Percentiles rank a stretch among this genome's conserved stretches.
Evolutionary conservation across 2,113 vertebrate species (phyloP).

Genomic region (Nycticryphes semicollaris): DNA sequence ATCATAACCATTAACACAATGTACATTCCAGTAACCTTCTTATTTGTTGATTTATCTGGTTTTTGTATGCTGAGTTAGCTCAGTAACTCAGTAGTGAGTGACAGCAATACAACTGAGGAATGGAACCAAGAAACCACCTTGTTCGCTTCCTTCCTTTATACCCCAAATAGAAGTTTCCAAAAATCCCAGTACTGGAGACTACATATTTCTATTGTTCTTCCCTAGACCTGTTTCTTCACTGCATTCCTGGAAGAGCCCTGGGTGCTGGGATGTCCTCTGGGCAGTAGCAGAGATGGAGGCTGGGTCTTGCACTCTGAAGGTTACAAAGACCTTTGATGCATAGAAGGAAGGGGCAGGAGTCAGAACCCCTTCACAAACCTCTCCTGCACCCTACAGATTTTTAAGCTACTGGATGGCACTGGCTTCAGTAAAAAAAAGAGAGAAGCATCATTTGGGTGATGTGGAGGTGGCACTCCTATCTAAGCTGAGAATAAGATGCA

Average conservation of each 20-base stretch:
- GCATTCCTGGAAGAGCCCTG: neutral
- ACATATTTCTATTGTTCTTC: no score
- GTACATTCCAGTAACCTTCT: no score
- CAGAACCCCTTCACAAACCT: neutral
- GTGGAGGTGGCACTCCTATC: neutral
- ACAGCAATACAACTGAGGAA: neutral
- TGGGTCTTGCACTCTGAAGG: neutral
- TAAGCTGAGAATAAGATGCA: neutral
- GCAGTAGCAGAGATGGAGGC: no score
- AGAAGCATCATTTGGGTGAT: neutral
- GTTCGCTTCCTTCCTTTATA: neutral
- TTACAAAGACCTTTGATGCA: neutral
- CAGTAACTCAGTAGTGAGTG: neutral
- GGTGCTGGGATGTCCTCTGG: neutral
- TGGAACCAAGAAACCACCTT: neutral
- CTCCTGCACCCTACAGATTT: neutral
- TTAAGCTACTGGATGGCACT: neutral
- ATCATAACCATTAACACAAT: neutral
- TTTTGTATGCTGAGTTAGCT: neutral
- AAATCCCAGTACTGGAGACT: neutral
- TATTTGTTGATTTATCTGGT: neutral
- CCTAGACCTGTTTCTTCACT: neutral
- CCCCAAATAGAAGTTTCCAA: neutral
- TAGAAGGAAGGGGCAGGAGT: neutral
- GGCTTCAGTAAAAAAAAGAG: neutral